Base-by-base conservation (phyloP, 2,113 vertebrate species). In the Xiphias gladius region DNA sequence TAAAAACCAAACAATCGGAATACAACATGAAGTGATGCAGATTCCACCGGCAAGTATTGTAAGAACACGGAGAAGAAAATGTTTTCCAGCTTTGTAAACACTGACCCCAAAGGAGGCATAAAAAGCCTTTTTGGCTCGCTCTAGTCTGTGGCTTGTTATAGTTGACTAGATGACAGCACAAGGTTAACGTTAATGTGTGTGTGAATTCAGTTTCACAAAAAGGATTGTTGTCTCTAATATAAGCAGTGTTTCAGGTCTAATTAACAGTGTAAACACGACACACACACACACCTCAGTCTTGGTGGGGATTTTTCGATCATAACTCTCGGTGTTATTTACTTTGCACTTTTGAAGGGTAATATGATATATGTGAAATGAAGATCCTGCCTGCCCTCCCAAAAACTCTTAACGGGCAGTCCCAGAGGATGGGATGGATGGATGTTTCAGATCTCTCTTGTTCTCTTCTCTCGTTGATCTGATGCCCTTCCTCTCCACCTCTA, bases 371-470 rank as follows among this genome's bases (percentile, higher is more conserved):
- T 28, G 19, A 46, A 80, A 81, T 58, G 10, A 80, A 58, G 13
- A 77, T 71, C 37, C 43, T 24, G 39, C 6, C 58, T 61, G 26
- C 5, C 2, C 24, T 79, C 64, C 70, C 65, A 77, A 50, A 80
- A 77, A 8, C 43, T 64, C 41, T n/a, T 68, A 32, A 73, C 63
- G 48, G n/a, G 37, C 52, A 8, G 41, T 83, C 68, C 32, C 43
- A 73, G 22, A 73, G 41, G 71, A 67, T 13, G 22, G 2, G 0
- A 5, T 30, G 20, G 50, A 52, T 32, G n/a, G 43, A 52, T 24
- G 35, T 63, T 59, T 81, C 71, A 20, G n/a, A 65, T 81, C 24
- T 84, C 41, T 58, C 41, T 57, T 22, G 30, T 50, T 30, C n/a
- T 66, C 22, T 5, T 5, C 57, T 52, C 22, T 46, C 48, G 37